Evolutionary conservation across 2,797 vertebrate genomes (phyloP).

Genomic region (Enteromius radiatus): DNA sequence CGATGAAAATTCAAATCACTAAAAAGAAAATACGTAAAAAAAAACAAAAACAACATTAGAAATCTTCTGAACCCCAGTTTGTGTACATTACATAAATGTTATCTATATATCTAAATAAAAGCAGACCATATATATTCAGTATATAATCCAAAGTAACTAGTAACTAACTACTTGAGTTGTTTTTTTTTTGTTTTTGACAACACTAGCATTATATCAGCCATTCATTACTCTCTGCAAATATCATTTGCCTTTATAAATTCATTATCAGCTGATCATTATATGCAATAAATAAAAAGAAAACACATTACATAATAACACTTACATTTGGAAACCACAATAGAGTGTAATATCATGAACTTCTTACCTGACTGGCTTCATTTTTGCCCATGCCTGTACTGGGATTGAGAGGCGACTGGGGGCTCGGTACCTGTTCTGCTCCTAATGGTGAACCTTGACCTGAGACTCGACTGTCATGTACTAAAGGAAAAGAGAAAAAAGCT

Average conservation of each 20-base stretch:
- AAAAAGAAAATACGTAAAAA: too few species aligned
- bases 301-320: too few species aligned
- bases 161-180: too few species aligned
- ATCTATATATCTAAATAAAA: too few species aligned
- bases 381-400: conserved; percentile 80
- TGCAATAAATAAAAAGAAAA: neutral
- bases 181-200: neutral
- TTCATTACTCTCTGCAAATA: neutral
- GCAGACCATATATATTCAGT: too few species aligned
- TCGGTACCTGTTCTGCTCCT: conserved; percentile 86
- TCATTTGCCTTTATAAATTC: neutral
- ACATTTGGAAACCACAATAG: neutral
- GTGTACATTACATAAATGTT: too few species aligned
- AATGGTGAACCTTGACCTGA: conserved; percentile 87
- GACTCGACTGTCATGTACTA: conserved; percentile 78
- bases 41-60: too few species aligned
- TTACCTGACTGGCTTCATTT: conserved; percentile 80
- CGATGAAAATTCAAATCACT: too few species aligned
- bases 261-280: neutral
- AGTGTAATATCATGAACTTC: neutral
- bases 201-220: neutral
- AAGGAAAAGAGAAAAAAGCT: conserved; percentile 37
- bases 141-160: too few species aligned
- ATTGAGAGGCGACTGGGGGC: conserved; percentile 89
- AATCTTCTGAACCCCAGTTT: too few species aligned